Evolutionary conservation across 2,113 vertebrate genomes (phyloP), one percentile per base, ranked within the genome.

Genomic region (Hiodon tergisus): DNA sequence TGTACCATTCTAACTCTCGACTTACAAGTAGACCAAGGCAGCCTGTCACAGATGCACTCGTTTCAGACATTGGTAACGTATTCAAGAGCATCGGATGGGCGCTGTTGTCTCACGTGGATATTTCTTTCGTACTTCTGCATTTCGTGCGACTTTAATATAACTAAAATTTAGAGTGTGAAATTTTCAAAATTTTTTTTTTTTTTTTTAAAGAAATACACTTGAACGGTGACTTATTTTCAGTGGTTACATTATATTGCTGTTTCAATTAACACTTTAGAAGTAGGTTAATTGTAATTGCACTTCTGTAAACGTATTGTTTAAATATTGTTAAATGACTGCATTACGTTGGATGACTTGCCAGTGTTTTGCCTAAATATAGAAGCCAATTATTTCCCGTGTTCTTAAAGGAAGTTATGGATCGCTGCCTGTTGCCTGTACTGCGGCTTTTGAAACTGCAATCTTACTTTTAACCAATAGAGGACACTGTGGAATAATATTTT

Each of bases 401-500:
- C 66, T 68, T 52, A 8, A 8, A 68, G 47, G 11, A 52, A 68
- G 13, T 68, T 13, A 13, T 50, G 17, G 4, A 13, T 67, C 55
- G 1, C 11, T 11, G 11, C 11, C 5, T 3, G n/a, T 47, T 48
- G 52, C 50, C 50, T 52, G 8, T 63, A 6, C 16, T 63, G 5
- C 13, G 47, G n/a, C 16, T 6, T 8, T 70, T 10, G n/a, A 55
- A 47, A 47, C 1, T 31, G 2, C 5, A 67, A 47, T 47, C 10
- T 2, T 16, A 14, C 5, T 5, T 3, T 7, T 53, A 4, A 3
- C 62, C 70, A 72, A 70, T 47, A 77, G 76, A 72, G 69, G 70
- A 70, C 70, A 46, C 6, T 67, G 14, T 77, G 8, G 70, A 17
- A 16, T 52, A 60, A 14, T 8, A n/a, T 75, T n/a, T 16, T 14